These are phyloP conservation scores for Cyclopterus lumpus DNA, from an alignment of 2,797 vertebrate species.

Conservation along the genomic window DNA sequence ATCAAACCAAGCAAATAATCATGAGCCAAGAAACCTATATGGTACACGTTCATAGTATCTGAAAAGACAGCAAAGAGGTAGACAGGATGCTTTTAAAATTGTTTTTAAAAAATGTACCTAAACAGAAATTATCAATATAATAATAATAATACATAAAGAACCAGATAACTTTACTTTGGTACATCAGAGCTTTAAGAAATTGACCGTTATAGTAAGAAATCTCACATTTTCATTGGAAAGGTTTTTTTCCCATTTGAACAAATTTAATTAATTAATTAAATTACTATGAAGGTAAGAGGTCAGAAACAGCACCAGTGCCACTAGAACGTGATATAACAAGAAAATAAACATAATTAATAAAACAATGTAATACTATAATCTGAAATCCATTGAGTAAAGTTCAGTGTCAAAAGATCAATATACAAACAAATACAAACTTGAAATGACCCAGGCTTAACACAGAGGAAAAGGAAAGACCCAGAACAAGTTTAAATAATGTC, in stretches of 20 bases:
- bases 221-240: background rate
- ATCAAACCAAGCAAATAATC: background rate
- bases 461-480: background rate
- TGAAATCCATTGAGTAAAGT: background rate
- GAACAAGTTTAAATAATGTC: background rate
- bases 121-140: background rate
- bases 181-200: background rate
- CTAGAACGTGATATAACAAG: background rate
- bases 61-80: background rate
- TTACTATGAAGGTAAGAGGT: background rate
- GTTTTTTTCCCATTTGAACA: background rate
- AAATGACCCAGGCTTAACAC: background rate
- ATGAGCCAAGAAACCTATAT: too few relatives aligned
- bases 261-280: background rate
- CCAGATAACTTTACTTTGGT: background rate
- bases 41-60: background rate
- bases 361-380: background rate
- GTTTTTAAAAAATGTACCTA: background rate
- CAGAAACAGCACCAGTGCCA: background rate
- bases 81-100: background rate
- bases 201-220: background rate
- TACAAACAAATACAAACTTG: background rate
- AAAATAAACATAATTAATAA: background rate
- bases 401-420: background rate
- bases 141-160: too few relatives aligned